Conservation (phyloP, 1,140 invertebrate species). For the Diabrotica undecimpunctata region DNA sequence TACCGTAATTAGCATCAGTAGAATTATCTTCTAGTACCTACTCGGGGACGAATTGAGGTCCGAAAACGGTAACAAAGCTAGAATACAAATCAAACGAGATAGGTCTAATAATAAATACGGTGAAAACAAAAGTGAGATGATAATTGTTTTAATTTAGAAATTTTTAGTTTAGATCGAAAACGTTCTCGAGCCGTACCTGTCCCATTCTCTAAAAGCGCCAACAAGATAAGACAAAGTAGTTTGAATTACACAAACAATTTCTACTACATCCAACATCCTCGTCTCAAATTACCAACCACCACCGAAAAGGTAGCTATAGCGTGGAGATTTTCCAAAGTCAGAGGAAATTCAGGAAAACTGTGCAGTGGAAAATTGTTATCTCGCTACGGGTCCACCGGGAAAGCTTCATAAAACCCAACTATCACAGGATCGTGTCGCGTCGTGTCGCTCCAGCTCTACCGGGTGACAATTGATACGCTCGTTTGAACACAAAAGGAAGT, state of each 20-base stretch:
- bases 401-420: constrained; percentile 9
- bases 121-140: too few species aligned
- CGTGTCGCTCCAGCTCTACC: neutral
- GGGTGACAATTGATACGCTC: too few species aligned
- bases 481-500: too few species aligned
- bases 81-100: too few species aligned
- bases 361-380: constrained; percentile 9
- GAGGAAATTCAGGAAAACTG: neutral
- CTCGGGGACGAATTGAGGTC: too few species aligned
- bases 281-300: constrained; percentile 1
- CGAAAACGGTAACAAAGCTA: too few species aligned
- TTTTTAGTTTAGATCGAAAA: too few species aligned
- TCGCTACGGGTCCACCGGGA: constrained; percentile 7
- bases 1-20: too few species aligned
- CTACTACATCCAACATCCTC: neutral
- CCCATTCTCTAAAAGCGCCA: neutral
- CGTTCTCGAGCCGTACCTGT: too few species aligned
- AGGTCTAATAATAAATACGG: too few species aligned
- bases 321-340: constrained; percentile 6
- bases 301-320: constrained; percentile 3
- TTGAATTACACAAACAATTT: constrained; percentile 3
- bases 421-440: neutral
- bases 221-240: neutral
- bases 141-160: too few species aligned
- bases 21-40: too few species aligned